These are phyloP conservation scores for Otus scops DNA, from an alignment of 2,797 vertebrate species.

Conservation along the genomic window DNA sequence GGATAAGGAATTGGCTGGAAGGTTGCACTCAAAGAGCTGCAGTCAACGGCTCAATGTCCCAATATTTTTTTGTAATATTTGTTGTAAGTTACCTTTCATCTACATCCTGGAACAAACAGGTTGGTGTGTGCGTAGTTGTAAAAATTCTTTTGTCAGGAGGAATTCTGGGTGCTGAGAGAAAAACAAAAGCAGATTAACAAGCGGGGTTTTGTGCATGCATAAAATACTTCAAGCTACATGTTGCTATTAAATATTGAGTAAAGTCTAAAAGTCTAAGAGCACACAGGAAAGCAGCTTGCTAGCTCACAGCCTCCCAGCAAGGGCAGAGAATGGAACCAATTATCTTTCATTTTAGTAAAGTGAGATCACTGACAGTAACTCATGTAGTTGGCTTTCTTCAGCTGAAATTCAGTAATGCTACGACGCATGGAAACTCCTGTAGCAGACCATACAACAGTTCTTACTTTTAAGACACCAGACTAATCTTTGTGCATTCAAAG, in stretches of 20 bases:
- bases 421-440: neutral
- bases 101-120: conserved; percentile 93
- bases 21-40: too few relatives aligned
- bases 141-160: conserved; percentile 95
- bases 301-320: neutral
- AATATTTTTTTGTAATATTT: neutral
- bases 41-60: too few relatives aligned
- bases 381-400: neutral
- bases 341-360: neutral
- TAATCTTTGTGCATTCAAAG: neutral
- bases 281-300: neutral
- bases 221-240: neutral
- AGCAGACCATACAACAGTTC: neutral
- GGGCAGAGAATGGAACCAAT: neutral
- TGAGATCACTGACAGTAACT: neutral
- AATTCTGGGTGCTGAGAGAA: conserved; percentile 88
- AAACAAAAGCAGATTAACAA: neutral
- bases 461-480: neutral
- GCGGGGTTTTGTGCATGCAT: fast-evolving
- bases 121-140: conserved; percentile 94
- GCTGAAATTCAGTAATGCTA: neutral
- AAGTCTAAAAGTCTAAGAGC: neutral
- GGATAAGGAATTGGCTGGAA: too few relatives aligned
- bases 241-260: neutral
- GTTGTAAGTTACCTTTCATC: conserved; percentile 85